Conservation (phyloP, 2,797 vertebrate species). For the Sebastolobus altivelis region DNA sequence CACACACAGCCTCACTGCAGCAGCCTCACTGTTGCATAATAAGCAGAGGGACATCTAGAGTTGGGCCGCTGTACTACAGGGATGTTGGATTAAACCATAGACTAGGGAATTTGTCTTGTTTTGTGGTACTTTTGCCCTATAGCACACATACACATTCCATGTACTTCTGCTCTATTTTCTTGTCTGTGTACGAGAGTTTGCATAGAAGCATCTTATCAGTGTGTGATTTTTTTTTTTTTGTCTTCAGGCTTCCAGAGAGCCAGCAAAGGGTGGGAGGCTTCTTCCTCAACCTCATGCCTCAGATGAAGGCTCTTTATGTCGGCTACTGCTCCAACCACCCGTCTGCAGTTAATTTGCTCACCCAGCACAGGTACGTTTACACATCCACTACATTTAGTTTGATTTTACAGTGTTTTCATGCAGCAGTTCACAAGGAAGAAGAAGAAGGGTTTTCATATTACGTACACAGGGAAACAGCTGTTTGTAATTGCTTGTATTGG, state of each 20-base stretch:
- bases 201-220: not conserved
- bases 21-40: constrained; percentile 39
- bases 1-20: constrained; percentile 44
- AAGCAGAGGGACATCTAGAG: constrained; percentile 73
- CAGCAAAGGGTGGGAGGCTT: constrained; percentile 96
- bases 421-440: not conserved
- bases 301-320: constrained; percentile 94
- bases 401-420: not conserved
- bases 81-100: not conserved
- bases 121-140: not conserved
- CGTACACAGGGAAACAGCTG: not conserved
- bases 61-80: constrained; percentile 39
- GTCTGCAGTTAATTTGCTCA: constrained; percentile 94
- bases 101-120: not conserved
- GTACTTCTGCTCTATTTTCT: not conserved
- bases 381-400: not conserved
- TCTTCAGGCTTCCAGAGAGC: constrained; percentile 91
- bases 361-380: constrained; percentile 90
- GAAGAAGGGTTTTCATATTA: not conserved
- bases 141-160: not conserved
- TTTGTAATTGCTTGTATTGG: not conserved
- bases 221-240: not conserved
- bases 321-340: constrained; percentile 98
- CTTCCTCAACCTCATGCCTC: constrained; percentile 94
- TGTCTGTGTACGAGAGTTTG: not conserved